phyloP scores from a whole-genome alignment of 2,888 invertebrate genomes.

The Stramonita haemastoma region DNA sequence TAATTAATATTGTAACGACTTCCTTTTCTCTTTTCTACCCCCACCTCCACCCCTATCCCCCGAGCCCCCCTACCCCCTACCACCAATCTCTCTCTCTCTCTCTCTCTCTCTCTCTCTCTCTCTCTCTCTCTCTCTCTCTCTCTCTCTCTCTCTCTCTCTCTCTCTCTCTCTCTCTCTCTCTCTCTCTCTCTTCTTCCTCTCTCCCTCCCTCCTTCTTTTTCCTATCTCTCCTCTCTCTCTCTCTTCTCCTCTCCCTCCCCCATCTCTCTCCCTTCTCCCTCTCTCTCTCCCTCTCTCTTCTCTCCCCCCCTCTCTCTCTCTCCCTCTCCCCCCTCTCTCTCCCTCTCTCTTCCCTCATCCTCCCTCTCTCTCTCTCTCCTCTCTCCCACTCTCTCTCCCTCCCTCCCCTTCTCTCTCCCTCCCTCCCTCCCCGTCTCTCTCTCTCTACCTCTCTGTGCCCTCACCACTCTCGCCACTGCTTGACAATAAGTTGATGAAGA shows the following conservation, averaged over 20 bases:
- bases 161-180: background rate
- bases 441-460: too few relatives aligned
- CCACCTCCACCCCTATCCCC: background rate
- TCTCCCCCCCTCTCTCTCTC: background rate
- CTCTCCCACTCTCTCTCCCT: background rate
- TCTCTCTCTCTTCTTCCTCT: too few relatives aligned
- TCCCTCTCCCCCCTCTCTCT: background rate
- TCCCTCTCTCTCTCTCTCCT: background rate
- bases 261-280: background rate
- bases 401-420: too few relatives aligned
- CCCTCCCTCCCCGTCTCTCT: too few relatives aligned
- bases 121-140: background rate
- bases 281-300: background rate
- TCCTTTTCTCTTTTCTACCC: conserved; percentile 16
- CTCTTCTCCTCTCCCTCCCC: too few relatives aligned
- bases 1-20: conserved; percentile 4
- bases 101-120: background rate
- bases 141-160: background rate
- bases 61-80: background rate
- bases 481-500: background rate
- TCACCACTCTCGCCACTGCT: background rate
- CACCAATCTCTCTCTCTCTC: background rate
- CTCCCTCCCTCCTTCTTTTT: background rate
- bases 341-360: background rate
- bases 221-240: background rate